These are phyloP conservation scores for Batillaria attramentaria DNA, from an alignment of 1,140 invertebrate genomes.

Conservation along the genomic window DNA sequence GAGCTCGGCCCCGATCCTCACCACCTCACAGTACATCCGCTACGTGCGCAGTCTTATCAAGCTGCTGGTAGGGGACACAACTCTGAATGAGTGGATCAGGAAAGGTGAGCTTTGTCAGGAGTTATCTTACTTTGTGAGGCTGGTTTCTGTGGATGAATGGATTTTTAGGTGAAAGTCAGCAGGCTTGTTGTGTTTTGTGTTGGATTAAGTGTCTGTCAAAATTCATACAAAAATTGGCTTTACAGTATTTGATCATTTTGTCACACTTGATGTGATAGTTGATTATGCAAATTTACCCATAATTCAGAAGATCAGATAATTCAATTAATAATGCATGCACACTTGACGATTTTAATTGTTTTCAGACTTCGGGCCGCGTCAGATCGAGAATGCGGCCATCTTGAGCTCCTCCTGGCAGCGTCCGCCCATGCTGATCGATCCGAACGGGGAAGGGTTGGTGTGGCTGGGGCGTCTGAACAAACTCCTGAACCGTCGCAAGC, in stretches of 20 bases:
- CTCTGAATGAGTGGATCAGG: conserved; percentile 64
- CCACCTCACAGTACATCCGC: conserved; percentile 62
- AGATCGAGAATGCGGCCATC: conserved; percentile 70
- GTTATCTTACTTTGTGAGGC: no score
- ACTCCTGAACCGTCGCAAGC: conserved; percentile 56
- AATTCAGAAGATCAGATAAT: no score
- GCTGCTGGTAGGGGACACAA: conserved; percentile 64
- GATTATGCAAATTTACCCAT: not conserved
- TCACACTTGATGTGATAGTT: no score
- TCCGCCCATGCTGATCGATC: conserved; percentile 70
- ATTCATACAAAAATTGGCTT: not conserved
- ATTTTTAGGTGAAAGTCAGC: no score
- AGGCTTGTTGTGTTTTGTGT: not conserved
- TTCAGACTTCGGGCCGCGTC: conserved; percentile 65
- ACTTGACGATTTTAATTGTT: not conserved
- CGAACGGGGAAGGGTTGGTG: conserved; percentile 63
- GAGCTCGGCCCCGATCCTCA: conserved; percentile 55
- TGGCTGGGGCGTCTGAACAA: conserved; percentile 63
- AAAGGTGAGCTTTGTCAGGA: no score
- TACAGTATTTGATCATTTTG: no score
- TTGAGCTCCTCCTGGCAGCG: conserved; percentile 67
- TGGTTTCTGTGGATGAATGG: not conserved
- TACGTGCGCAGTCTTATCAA: conserved; percentile 68
- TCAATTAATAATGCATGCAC: no score
- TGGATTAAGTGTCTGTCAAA: not conserved